A percentile compares a stretch with the other conserved stretches of the same genome.
These are phyloP conservation scores for Cephus rjabovi DNA, from an alignment of 2,888 invertebrate species.

Conservation along the genomic window DNA sequence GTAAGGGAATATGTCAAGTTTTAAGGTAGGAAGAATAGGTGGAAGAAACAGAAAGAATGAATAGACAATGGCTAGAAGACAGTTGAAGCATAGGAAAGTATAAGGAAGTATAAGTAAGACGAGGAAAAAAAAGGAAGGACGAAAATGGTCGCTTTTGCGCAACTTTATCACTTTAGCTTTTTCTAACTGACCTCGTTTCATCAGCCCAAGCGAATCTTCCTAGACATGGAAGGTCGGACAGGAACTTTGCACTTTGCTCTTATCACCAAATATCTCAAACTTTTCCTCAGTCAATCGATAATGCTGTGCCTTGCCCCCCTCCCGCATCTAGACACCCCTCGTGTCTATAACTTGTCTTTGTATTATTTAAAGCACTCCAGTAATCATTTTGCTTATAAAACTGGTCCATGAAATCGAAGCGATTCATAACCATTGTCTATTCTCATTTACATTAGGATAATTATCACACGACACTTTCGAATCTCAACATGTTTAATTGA, in stretches of 20 bases:
- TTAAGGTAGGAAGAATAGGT: not conserved
- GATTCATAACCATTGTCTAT: not conserved
- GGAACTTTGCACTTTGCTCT: constrained; percentile 43
- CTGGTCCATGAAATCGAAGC: not conserved
- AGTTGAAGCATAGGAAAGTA: not conserved
- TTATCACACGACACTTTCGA: no score
- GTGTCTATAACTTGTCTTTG: not conserved
- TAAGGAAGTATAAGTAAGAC: not conserved
- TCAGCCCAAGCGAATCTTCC: constrained; percentile 29
- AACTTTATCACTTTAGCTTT: constrained; percentile 51
- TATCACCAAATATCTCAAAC: constrained; percentile 41
- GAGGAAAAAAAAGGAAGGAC: constrained; percentile 11
- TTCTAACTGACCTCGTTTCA: constrained; percentile 37
- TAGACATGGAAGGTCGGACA: not conserved
- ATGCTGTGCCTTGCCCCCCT: not conserved
- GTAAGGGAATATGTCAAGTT: not conserved
- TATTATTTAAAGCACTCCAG: not conserved
- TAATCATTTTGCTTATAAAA: not conserved
- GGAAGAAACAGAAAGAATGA: not conserved
- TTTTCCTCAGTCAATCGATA: constrained; percentile 37
- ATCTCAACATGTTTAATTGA: no score
- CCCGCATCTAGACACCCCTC: not conserved
- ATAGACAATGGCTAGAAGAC: not conserved
- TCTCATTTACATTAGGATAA: no score
- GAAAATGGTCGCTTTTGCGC: constrained; percentile 35